Evolutionary conservation across 2,113 vertebrate species (phyloP), one percentile per base, ranked within the genome.

Genomic region (Fregata magnificens): DNA sequence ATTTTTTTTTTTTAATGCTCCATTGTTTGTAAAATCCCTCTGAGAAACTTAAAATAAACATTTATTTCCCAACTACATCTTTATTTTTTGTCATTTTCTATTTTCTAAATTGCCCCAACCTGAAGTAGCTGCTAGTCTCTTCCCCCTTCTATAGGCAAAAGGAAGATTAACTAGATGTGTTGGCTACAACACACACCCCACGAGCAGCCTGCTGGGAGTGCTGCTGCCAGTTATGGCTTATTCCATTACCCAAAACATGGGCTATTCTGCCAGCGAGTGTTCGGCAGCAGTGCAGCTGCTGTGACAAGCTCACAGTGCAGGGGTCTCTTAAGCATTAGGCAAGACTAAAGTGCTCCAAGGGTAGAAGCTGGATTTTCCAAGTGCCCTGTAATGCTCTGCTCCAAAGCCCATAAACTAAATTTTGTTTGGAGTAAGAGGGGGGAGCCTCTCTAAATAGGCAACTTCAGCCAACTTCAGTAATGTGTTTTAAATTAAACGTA

Each of bases 1-100:
- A 2, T 86, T 95, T 96, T 55, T 96, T 50, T 96, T 96, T 97
- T 83, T 20, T 89, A 88, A 82, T 95, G 92, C 96, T 95, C 93
- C 96, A 95, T 97, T 97, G 94, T 97, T 97, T 97, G 96, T 97
- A 97, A 97, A 91, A 96, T 80, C 95, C 95, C 96, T 96, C 91
- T 94, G 93, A 97, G 71, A 96, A 97, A 97, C 76, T 47, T 67
- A 81, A 97, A 97, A 97, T 95, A 97, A 97, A 97, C 78, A 82
- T 92, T 92, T 97, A 71, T 97, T 96, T 96, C 96, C 96, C 96
- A 96, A 97, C 45, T 62, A 80, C 50, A 49, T 82, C 19, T 91
- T 92, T 21, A 3, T 50, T 73, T 80, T 70, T 88, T 47, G 62
- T 94, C 45, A 71, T 95, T 69, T 80, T 81, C 59, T 90, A 0